These are phyloP conservation scores for Holotrichia oblita DNA, from an alignment of 1,140 invertebrate genomes.

Conservation along the genomic window DNA sequence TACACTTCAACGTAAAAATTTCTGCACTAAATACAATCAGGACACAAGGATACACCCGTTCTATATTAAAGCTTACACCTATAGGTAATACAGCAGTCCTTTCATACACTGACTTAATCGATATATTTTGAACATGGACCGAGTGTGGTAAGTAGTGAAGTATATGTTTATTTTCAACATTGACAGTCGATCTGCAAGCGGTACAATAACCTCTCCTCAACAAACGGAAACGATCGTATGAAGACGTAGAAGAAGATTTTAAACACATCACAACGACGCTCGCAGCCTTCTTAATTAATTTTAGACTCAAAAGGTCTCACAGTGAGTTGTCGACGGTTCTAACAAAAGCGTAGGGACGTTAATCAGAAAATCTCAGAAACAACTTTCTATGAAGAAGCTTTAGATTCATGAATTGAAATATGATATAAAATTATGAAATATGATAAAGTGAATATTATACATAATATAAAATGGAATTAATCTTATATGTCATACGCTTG, in stretches of 20 bases:
- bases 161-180: conserved; percentile 17
- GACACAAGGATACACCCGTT: neutral
- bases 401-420: too few relatives aligned
- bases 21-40: neutral
- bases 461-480: too few relatives aligned
- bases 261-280: neutral
- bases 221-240: conserved; percentile 2
- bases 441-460: too few relatives aligned
- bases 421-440: too few relatives aligned
- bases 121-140: neutral
- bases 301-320: neutral
- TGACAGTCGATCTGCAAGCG: neutral
- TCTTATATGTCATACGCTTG: too few relatives aligned
- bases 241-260: conserved; percentile 6
- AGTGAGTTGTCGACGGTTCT: neutral
- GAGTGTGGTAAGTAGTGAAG: neutral
- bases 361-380: neutral
- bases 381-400: too few relatives aligned
- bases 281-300: conserved; percentile 10
- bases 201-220: conserved; percentile 28
- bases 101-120: neutral
- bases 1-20: too few relatives aligned
- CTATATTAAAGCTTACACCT: too few relatives aligned
- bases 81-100: too few relatives aligned
- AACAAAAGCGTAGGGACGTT: neutral